Evolutionary conservation across 2,888 invertebrate species (phyloP), one percentile per base, ranked within the genome.

Genomic region (Congeria kusceri): DNA sequence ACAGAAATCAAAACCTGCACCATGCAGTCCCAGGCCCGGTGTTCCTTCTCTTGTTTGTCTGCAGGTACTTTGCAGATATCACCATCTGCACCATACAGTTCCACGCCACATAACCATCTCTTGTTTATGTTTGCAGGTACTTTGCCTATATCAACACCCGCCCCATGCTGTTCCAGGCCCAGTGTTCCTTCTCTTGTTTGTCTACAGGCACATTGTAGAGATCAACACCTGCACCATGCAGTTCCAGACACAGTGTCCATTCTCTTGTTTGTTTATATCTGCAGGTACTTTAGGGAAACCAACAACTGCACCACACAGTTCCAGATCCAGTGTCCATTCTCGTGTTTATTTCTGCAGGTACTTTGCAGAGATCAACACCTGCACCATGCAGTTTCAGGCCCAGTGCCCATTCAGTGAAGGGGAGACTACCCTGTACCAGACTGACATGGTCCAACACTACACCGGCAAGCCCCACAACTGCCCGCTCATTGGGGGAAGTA

Each of bases 401-500:
- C 53, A 56, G 11, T 85, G 85, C 65, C 28, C n/a, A 11, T 80
- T 80, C 20, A 28, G 47, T 9, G 32, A 58, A 23, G 28, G 70
- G 15, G 85, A 83, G 57, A 67, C 57, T 63, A 66, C 72, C 4
- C 71, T 85, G 18, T 81, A 85, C 46, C 56, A 77, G 20, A 57
- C n/a, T 23, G 85, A 85, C 46, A 77, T 85, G 27, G 80, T 83
- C 0, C 23, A 74, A 0, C 25, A 64, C 20, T 85, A 78, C 63
- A 77, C 74, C 0, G 56, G 57, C 9, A 62, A 77, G 58, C 83
- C 85, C 9, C 79, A 79, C 72, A 76, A 63, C 58, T 85, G 85
- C 71, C 69, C 61, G 7, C 58, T 75, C 1, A 74, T 74, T 0
- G 77, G 80, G 44, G 80, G 80, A 61, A 80, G 77, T 77, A 69